Percentiles rank a stretch among this genome's conserved stretches.
Evolutionary conservation across 2,888 invertebrate genomes (phyloP).

Genomic region (Lepeophtheirus nordmannii): DNA sequence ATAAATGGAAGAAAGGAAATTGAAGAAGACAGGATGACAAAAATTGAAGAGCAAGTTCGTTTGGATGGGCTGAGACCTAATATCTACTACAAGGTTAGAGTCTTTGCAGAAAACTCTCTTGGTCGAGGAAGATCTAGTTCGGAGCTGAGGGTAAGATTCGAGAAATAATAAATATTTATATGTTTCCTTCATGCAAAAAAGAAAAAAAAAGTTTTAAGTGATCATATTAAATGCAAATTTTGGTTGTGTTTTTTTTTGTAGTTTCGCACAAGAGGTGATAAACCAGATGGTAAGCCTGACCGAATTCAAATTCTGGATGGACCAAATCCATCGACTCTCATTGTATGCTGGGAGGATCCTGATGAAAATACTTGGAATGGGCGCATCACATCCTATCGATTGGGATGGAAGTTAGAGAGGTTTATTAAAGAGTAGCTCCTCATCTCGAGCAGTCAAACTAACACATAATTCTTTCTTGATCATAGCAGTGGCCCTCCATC

Average conservation of each 20-base stretch:
- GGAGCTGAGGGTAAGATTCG: background rate
- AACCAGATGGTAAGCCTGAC: background rate
- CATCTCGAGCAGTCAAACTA: no score
- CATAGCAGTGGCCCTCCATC: no score
- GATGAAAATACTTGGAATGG: conserved; percentile 18
- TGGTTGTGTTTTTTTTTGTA: no score
- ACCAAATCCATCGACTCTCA: background rate
- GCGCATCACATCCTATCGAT: background rate
- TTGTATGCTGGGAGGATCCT: conserved; percentile 14
- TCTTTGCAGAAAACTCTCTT: conserved; percentile 7
- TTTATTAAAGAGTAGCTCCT: background rate
- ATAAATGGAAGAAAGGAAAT: no score
- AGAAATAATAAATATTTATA: background rate
- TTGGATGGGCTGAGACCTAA: background rate
- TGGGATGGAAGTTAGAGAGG: conserved; percentile 6
- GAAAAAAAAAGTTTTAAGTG: background rate
- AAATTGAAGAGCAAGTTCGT: background rate
- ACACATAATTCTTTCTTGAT: no score
- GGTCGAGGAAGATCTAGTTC: background rate
- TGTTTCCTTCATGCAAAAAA: background rate
- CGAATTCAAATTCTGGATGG: background rate
- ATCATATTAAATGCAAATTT: no score
- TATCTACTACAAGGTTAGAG: conserved; percentile 14
- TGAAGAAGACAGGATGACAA: background rate
- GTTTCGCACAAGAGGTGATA: conserved; percentile 9